Conservation (phyloP, 2,888 invertebrate species). For the Megaustenia siamemsis region DNA sequence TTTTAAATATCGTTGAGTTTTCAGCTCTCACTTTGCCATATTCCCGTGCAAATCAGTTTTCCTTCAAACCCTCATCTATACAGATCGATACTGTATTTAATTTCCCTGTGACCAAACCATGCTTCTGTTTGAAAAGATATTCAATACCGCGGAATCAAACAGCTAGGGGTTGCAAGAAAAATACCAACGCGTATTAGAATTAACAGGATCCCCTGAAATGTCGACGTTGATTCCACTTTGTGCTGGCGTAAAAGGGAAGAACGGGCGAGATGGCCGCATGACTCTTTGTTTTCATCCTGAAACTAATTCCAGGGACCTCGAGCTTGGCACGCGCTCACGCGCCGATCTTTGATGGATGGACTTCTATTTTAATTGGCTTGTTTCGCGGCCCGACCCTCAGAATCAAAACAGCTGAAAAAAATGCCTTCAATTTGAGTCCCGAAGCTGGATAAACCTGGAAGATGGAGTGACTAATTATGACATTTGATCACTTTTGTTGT, state of each 20-base stretch:
- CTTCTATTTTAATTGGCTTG: constrained; percentile 45
- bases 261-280: constrained; percentile 7
- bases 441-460: constrained; percentile 12
- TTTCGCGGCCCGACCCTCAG: constrained; percentile 26
- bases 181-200: constrained; percentile 37
- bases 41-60: background rate
- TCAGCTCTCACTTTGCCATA: background rate
- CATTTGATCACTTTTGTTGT: constrained; percentile 3
- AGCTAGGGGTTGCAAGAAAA: constrained; percentile 10
- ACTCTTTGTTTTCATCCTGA: constrained; percentile 37
- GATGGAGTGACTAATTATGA: constrained; percentile 35
- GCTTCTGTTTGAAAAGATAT: constrained; percentile 21
- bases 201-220: constrained; percentile 28
- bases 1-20: background rate
- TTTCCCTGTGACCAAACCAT: background rate
- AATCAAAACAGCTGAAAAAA: constrained; percentile 18
- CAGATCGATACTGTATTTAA: constrained; percentile 26
- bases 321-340: constrained; percentile 24
- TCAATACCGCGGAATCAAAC: constrained; percentile 22
- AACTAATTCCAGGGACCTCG: constrained; percentile 39
- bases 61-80: constrained; percentile 25
- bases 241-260: constrained; percentile 22
- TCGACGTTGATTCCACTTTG: constrained; percentile 40
- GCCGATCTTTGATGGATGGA: constrained; percentile 35
- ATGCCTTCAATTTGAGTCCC: constrained; percentile 25